Base-by-base conservation (phyloP, 1,140 invertebrate species). In the Psilanteris sp. region DNA sequence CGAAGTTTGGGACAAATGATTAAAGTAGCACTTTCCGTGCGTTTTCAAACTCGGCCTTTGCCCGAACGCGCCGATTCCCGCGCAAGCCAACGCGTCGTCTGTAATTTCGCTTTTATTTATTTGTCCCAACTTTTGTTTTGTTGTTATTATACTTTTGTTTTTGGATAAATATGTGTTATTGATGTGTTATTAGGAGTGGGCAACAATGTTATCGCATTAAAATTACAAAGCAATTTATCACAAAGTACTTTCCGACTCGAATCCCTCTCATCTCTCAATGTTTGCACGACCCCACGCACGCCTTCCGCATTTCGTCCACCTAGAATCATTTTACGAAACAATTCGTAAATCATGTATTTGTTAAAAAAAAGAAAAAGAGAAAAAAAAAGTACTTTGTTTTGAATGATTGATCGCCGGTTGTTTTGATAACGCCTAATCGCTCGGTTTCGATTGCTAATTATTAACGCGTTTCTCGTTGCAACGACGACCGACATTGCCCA, bases 1-100 rank as follows among this genome's bases (percentile, higher is more conserved):
- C 41, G 24, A 34, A 50, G 57, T 68, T 68, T 68, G 64, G 52
- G 64, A 68, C 64, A 68, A 68, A 68, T 68, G 52, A 32, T 29
- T 39, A 39, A 6, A 24, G 4, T 22, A 9, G 55, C 44, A 41
- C 50, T 62, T 8, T 4, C 13, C 34, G 3, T 8, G 13, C 11
- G 4, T 14, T 4, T 4, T 14, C 7, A 15, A 34, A 34, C 7
- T 8, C 9, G n/a, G 8, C 22, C 7, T 39, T 24, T 41, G n/a
- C n/a, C n/a, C n/a, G n/a, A n/a, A n/a, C n/a, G n/a, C n/a, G n/a
- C n/a, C n/a, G n/a, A n/a, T n/a, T n/a, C n/a, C n/a, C n/a, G n/a
- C n/a, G n/a, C n/a, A n/a, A n/a, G n/a, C n/a, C n/a, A n/a, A n/a
- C n/a, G n/a, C n/a, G 18, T 20, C 5, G 18, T 3, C 5, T 20